These are phyloP conservation scores for Enteromius viviparus DNA, from an alignment of 2,797 vertebrate species.

Conservation along the genomic window DNA sequence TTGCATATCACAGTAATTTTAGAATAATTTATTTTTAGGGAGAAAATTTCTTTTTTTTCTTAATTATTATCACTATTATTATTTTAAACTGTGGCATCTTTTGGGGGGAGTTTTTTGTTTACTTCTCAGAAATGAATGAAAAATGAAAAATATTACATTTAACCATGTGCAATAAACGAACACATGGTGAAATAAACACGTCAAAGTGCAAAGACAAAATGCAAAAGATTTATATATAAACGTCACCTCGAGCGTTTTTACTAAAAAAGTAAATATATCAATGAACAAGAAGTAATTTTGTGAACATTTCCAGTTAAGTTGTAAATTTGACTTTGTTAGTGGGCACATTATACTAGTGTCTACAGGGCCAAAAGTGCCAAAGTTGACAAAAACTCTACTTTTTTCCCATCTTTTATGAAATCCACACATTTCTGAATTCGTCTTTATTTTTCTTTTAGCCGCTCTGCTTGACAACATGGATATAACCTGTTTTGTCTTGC, in stretches of 20 bases:
- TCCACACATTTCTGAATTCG: not conserved
- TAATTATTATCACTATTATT: not conserved
- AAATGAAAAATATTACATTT: not conserved
- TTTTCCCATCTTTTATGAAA: not conserved
- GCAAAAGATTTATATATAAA: not conserved
- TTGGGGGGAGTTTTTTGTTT: not conserved
- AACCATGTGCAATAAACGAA: not conserved
- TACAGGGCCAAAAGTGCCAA: not conserved
- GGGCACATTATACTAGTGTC: too few species aligned
- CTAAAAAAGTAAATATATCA: not conserved
- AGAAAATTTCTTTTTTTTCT: too few species aligned
- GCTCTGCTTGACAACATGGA: not conserved
- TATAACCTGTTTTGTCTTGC: constrained; percentile 2
- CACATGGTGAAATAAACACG: not conserved
- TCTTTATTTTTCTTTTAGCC: not conserved
- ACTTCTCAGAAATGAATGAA: not conserved
- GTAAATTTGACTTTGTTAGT: not conserved
- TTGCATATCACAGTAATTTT: not conserved
- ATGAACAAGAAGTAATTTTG: not conserved
- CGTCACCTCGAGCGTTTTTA: not conserved
- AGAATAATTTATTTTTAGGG: not conserved
- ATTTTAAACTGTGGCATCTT: not conserved
- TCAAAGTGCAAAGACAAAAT: not conserved
- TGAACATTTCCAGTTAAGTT: not conserved
- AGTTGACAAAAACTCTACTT: not conserved